phyloP scores from a whole-genome alignment of 2,113 vertebrate species.

The Mustelus asterias region DNA sequence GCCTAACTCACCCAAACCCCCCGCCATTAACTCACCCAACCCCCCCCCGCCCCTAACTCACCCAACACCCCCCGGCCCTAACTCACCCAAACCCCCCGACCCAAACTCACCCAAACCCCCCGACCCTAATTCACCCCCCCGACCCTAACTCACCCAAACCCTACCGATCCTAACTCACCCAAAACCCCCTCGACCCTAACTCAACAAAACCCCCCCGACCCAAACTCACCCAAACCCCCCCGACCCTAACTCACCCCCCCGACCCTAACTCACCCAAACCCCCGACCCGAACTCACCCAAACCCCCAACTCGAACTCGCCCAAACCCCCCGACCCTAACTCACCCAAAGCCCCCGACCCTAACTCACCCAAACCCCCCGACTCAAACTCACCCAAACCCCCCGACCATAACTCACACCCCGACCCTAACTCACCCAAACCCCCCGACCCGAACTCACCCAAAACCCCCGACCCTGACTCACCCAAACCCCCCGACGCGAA shows the following conservation, averaged over 20 bases:
- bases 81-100: not conserved
- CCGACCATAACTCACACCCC: not conserved
- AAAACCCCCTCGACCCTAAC: too few relatives aligned
- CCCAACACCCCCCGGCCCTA: not conserved
- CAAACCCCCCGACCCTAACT: not conserved
- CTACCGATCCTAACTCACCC: not conserved
- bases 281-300: not conserved
- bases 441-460: not conserved
- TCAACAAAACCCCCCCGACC: too few relatives aligned
- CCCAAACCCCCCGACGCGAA: not conserved
- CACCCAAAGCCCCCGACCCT: not conserved
- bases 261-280: not conserved
- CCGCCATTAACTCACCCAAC: not conserved
- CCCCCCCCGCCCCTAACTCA: not conserved
- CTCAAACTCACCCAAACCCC: not conserved
- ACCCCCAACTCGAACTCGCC: not conserved
- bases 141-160: not conserved
- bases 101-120: not conserved
- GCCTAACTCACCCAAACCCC: not conserved
- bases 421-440: not conserved
- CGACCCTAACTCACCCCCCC: not conserved
- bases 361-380: not conserved
- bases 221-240: not conserved
- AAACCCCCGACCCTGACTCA: not conserved
- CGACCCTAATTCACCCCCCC: not conserved